Conservation (phyloP, 92 coral and sea anemone species). For the Bergia sp. region DNA sequence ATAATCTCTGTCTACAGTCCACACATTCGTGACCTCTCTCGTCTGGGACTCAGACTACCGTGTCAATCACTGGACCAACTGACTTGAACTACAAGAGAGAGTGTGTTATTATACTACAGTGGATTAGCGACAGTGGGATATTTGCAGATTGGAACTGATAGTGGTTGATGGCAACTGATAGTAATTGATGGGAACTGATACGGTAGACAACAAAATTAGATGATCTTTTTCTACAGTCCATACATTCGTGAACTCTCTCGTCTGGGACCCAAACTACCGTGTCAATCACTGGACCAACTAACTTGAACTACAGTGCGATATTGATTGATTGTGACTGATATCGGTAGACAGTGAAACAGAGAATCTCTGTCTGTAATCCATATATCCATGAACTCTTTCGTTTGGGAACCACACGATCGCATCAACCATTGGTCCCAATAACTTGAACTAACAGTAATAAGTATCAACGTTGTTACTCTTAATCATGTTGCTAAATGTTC, state of each 20-base stretch:
- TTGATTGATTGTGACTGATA: too few species aligned
- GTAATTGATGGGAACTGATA: background rate
- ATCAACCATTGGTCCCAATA: slow-evolving; percentile 18
- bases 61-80: slow-evolving; percentile 15
- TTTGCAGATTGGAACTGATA: too few species aligned
- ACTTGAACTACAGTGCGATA: slow-evolving; percentile 21
- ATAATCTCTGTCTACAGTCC: slow-evolving; percentile 88
- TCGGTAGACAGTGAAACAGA: slow-evolving; percentile 23
- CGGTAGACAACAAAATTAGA: slow-evolving; percentile 61
- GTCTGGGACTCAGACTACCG: slow-evolving; percentile 86
- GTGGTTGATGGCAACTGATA: too few species aligned
- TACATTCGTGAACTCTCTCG: slow-evolving; percentile 86
- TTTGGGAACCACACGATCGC: slow-evolving; percentile 87
- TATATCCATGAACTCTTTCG: slow-evolving; percentile 90
- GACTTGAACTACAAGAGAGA: slow-evolving; percentile 16
- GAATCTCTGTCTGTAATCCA: slow-evolving; percentile 89
- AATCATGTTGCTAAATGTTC: too few species aligned
- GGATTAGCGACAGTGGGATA: background rate
- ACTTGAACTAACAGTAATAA: slow-evolving; percentile 36
- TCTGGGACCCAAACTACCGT: slow-evolving; percentile 88
- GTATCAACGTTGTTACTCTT: too few species aligned
- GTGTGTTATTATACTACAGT: too few species aligned
- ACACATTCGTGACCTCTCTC: slow-evolving; percentile 89
- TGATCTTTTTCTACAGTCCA: slow-evolving; percentile 87
- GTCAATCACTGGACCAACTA: slow-evolving; percentile 10